These are phyloP conservation scores for Corythaixoides concolor DNA, from an alignment of 2,113 vertebrate genomes.

Conservation along the genomic window DNA sequence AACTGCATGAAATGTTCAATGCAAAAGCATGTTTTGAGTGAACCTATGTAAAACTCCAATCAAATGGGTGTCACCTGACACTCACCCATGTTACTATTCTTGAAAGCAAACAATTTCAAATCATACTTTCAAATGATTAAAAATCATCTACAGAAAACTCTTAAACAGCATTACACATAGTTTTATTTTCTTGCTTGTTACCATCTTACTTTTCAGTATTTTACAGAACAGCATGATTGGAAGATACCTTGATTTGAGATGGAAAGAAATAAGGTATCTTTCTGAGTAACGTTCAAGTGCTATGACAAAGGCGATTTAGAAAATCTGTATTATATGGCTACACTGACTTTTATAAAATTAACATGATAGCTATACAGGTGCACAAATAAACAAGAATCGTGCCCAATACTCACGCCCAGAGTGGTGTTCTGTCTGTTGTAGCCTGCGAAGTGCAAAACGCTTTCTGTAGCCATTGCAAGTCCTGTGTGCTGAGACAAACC, in stretches of 20 bases:
- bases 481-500: slow-evolving; percentile 96
- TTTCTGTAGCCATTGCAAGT: slow-evolving; percentile 95
- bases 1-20: background rate
- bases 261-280: background rate
- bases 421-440: slow-evolving; percentile 95
- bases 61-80: background rate
- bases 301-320: background rate
- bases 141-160: background rate
- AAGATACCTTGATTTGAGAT: background rate
- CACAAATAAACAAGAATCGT: background rate
- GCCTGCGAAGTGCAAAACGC: slow-evolving; percentile 92
- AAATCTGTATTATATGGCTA: background rate
- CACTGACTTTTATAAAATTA: background rate
- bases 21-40: background rate
- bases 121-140: background rate
- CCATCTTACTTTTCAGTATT: background rate
- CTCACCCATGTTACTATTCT: background rate
- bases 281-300: background rate
- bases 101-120: background rate
- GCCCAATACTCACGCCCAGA: slow-evolving; percentile 83
- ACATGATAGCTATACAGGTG: background rate
- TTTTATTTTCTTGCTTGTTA: background rate
- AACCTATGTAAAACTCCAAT: background rate
- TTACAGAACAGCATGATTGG: background rate
- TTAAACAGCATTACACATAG: background rate